phyloP scores from a whole-genome alignment of 1,140 invertebrate genomes.

The Penaeus vannamei region DNA sequence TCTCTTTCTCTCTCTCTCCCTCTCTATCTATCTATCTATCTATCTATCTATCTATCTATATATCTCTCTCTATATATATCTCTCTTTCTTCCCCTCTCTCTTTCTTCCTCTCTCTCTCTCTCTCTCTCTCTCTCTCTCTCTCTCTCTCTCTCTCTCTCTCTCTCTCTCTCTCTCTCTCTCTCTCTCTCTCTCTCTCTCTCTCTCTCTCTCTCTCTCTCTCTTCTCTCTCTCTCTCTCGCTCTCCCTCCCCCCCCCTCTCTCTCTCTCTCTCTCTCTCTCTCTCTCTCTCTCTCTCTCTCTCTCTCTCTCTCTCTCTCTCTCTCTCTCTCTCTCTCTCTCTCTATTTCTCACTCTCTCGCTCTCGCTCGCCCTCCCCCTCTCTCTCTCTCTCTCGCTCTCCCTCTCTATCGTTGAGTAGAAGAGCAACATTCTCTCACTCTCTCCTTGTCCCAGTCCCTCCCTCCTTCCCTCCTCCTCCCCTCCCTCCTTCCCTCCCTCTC shows the following conservation, averaged over 20 bases:
- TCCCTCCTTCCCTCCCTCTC: not conserved
- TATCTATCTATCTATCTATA: no score
- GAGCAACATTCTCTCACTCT: not conserved
- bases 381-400: constrained; percentile 1
- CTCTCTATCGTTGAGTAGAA: not conserved
- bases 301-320: not conserved
- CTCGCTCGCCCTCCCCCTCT: not conserved
- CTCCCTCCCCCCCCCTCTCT: not conserved
- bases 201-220: not conserved
- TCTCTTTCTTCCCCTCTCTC: not conserved
- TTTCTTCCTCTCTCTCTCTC: not conserved
- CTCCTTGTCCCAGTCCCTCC: not conserved
- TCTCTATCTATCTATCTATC: no score
- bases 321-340: not conserved
- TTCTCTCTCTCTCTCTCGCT: constrained; percentile 6
- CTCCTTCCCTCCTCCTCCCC: not conserved
- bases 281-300: constrained; percentile 30
- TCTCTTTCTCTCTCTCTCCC: no score
- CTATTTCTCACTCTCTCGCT: not conserved
- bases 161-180: not conserved
- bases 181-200: not conserved
- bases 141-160: not conserved
- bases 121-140: not conserved
- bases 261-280: constrained; percentile 19
- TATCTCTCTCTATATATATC: not conserved